Evolutionary conservation across 2,888 invertebrate species (phyloP).

Genomic region (Scaptomyza tumidula): DNA sequence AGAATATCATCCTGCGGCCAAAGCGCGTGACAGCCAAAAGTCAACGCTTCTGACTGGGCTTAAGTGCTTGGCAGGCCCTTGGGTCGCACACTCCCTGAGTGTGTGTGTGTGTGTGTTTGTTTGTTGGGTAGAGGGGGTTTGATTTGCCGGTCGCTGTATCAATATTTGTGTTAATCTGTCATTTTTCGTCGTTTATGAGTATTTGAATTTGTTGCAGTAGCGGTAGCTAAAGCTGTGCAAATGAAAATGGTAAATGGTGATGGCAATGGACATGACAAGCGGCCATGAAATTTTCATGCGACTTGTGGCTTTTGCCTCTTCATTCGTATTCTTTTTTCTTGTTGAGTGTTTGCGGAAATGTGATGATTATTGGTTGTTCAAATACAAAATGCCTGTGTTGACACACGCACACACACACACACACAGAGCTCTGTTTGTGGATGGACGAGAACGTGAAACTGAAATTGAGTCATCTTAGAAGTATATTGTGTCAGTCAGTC

Average conservation of each 20-base stretch:
- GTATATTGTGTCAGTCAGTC: slow-evolving; percentile 40
- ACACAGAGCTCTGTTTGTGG: slow-evolving; percentile 23
- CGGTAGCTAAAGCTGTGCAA: slow-evolving; percentile 17
- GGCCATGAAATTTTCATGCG: slow-evolving; percentile 71
- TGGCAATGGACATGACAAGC: slow-evolving; percentile 32
- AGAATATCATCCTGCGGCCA: slow-evolving; percentile 51
- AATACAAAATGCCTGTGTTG: slow-evolving; percentile 57
- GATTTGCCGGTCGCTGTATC: slow-evolving; percentile 62
- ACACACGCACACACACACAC: slow-evolving; percentile 40
- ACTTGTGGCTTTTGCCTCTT: slow-evolving; percentile 29
- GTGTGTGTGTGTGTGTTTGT: slow-evolving; percentile 11
- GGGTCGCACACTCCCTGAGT: slow-evolving; percentile 13
- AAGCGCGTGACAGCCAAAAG: slow-evolving; percentile 62
- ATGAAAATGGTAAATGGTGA: slow-evolving; percentile 16
- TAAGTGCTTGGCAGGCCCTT: slow-evolving; percentile 50
- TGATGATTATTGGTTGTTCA: slow-evolving; percentile 77
- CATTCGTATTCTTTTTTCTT: not conserved
- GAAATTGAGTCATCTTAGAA: slow-evolving; percentile 43
- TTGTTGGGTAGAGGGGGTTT: slow-evolving; percentile 3
- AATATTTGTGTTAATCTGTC: slow-evolving; percentile 80
- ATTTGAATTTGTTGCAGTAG: slow-evolving; percentile 70
- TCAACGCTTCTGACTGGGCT: slow-evolving; percentile 60
- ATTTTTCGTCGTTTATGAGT: slow-evolving; percentile 79
- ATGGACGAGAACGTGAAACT: slow-evolving; percentile 19
- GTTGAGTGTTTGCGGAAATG: slow-evolving; percentile 73